phyloP scores from a whole-genome alignment of 2,797 vertebrate genomes.

The Chelon labrosus region DNA sequence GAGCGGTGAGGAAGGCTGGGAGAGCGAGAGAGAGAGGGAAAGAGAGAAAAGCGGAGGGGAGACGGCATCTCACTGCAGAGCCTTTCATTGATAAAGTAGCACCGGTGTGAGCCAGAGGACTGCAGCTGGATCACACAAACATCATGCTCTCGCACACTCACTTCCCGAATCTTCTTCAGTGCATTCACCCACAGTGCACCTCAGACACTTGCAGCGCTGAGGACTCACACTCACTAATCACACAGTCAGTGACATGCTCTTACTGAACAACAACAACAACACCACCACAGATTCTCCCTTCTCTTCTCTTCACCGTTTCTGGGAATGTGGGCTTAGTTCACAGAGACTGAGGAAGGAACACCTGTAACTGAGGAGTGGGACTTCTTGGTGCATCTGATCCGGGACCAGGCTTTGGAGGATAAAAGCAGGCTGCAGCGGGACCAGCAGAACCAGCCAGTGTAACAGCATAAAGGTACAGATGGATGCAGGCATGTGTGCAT shows the following conservation, averaged over 20 bases:
- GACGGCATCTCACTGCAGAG: slow-evolving; percentile 73
- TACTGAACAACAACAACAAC: slow-evolving; percentile 38
- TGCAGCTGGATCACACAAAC: slow-evolving; percentile 62
- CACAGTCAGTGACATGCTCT: slow-evolving; percentile 36
- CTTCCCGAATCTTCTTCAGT: slow-evolving; percentile 52
- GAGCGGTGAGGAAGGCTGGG: slow-evolving; percentile 40
- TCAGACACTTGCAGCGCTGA: slow-evolving; percentile 37
- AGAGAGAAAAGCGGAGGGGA: slow-evolving; percentile 31
- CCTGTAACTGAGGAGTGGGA: slow-evolving; percentile 58
- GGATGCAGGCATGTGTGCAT: slow-evolving; percentile 16
- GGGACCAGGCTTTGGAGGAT: slow-evolving; percentile 33
- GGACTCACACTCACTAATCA: slow-evolving; percentile 19
- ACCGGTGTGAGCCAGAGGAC: slow-evolving; percentile 48
- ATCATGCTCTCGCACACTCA: slow-evolving; percentile 56
- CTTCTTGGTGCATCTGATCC: slow-evolving; percentile 24
- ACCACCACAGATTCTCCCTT: slow-evolving; percentile 22
- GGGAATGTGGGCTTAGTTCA: slow-evolving; percentile 20
- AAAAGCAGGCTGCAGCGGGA: slow-evolving; percentile 36
- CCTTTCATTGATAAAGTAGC: slow-evolving; percentile 82
- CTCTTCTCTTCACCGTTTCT: slow-evolving; percentile 8
- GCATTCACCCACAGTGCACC: slow-evolving; percentile 31
- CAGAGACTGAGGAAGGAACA: slow-evolving; percentile 33
- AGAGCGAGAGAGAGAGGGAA: slow-evolving; percentile 42
- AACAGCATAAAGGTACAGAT: slow-evolving; percentile 60
- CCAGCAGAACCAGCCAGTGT: slow-evolving; percentile 34